These are phyloP conservation scores for Nothobranchius furzeri DNA, from an alignment of 2,113 vertebrate genomes.

Conservation along the genomic window DNA sequence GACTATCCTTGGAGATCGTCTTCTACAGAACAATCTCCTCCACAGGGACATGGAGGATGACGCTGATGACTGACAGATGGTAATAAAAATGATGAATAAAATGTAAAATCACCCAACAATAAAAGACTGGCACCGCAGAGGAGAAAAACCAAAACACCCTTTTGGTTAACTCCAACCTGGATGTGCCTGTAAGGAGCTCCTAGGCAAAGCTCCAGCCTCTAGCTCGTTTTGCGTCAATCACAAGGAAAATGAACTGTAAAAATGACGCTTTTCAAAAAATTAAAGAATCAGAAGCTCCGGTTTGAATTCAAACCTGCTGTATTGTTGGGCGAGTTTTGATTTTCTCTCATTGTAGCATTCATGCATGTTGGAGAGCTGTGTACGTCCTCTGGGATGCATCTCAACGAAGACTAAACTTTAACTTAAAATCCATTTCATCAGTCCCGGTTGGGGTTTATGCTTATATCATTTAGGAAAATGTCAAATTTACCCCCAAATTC, in stretches of 20 bases:
- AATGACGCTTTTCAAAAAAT: too few relatives aligned
- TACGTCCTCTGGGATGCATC: not conserved
- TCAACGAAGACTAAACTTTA: not conserved
- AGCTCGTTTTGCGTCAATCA: too few relatives aligned
- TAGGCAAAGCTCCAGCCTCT: too few relatives aligned
- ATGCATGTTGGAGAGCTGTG: conserved; percentile 31
- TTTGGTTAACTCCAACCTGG: too few relatives aligned
- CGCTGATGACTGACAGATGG: not conserved
- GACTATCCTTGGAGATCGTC: not conserved
- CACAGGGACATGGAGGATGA: not conserved
- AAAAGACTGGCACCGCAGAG: conserved; percentile 20
- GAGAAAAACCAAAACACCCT: not conserved
- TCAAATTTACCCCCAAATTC: not conserved
- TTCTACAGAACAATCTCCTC: not conserved
- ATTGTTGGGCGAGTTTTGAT: conserved; percentile 35
- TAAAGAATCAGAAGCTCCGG: too few relatives aligned
- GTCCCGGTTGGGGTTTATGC: conserved; percentile 3
- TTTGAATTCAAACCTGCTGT: conserved; percentile 12
- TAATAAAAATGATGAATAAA: not conserved
- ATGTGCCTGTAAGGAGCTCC: too few relatives aligned
- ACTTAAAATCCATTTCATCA: conserved; percentile 17
- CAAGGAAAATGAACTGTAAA: not conserved
- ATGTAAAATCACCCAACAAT: conserved; percentile 28
- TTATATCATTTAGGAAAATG: not conserved
- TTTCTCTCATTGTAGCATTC: conserved; percentile 8